phyloP scores from a whole-genome alignment of 2,113 vertebrate genomes.

The human (Homo sapiens) region DNA sequence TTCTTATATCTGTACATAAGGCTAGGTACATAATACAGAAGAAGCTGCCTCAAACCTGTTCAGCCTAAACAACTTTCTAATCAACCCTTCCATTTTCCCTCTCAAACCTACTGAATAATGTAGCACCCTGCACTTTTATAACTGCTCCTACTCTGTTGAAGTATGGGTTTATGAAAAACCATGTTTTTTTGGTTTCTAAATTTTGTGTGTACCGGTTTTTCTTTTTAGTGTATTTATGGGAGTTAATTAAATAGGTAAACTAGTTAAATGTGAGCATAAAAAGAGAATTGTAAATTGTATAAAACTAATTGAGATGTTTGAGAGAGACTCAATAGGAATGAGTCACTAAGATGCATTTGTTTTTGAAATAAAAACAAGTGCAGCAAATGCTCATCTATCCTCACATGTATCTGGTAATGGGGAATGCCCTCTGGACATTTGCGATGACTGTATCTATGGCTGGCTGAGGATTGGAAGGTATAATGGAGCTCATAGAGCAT shows the following conservation, averaged over 20 bases:
- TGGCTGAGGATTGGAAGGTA: neutral
- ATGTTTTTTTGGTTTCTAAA: neutral
- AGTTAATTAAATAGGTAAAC: neutral
- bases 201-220: neutral
- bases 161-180: neutral
- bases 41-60: neutral
- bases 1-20: neutral
- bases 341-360: neutral
- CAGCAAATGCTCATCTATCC: neutral
- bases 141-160: neutral
- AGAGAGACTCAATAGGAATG: neutral
- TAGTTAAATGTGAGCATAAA: neutral
- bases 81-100: rapidly evolving
- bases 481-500: neutral
- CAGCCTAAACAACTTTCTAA: neutral
- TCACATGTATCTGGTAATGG: neutral
- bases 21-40: neutral
- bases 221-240: neutral
- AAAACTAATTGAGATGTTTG: neutral
- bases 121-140: neutral
- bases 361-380: neutral
- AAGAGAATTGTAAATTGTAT: neutral
- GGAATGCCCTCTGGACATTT: neutral
- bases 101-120: neutral
- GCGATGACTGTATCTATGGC: neutral